Percentiles rank a stretch among this genome's conserved stretches.
Conservation (phyloP, 2,113 vertebrate genomes). For the Rattus rattus region DNA sequence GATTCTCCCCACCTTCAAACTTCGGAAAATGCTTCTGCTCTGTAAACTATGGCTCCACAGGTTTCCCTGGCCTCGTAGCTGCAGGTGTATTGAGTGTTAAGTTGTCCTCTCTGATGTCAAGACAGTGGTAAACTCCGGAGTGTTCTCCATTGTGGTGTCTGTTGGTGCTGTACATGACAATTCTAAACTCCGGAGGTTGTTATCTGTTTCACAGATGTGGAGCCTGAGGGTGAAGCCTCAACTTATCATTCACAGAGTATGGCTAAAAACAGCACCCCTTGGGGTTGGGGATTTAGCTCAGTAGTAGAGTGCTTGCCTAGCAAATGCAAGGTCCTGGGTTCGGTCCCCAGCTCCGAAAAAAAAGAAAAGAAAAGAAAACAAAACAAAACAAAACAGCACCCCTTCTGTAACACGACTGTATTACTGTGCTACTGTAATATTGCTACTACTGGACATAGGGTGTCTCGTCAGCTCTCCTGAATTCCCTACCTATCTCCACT, state of each 20-base stretch:
- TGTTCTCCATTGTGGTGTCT: neutral
- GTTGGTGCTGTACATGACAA: fast-evolving
- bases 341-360: no score
- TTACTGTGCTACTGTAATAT: neutral
- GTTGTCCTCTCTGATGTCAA: neutral
- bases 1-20: neutral
- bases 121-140: neutral
- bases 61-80: neutral
- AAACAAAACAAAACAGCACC: neutral
- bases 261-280: neutral
- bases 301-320: no score
- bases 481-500: neutral
- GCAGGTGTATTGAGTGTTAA: neutral
- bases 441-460: no score
- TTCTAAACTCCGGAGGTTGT: neutral
- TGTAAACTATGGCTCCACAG: neutral
- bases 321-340: no score
- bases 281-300: no score
- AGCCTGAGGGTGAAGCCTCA: neutral
- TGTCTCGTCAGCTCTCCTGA: neutral
- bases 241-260: neutral
- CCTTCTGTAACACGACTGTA: neutral
- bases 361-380: no score
- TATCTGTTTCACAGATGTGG: neutral
- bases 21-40: neutral